Evolutionary conservation across 2,797 vertebrate species (phyloP).

Genomic region (Morelia viridis): DNA sequence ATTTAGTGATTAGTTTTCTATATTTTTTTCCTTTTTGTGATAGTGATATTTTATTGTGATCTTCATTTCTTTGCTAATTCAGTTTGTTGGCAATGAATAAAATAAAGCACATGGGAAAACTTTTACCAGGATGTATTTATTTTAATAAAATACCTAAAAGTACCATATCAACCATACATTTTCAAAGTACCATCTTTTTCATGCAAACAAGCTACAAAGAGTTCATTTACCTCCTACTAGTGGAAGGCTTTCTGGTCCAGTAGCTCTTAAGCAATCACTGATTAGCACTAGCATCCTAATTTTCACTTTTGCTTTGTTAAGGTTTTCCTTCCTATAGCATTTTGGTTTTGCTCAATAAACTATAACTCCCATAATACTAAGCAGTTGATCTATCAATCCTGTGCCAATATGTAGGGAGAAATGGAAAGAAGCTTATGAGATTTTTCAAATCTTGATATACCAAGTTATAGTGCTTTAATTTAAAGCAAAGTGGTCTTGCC

Average conservation of each 20-base stretch:
- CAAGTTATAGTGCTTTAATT: neutral
- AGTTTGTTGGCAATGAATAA: neutral
- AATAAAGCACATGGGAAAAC: neutral
- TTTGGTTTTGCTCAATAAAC: neutral
- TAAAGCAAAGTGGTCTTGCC: neutral
- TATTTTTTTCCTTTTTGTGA: neutral
- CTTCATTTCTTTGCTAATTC: neutral
- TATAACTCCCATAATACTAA: neutral
- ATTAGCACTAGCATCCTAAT: constrained; percentile 17
- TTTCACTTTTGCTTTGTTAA: neutral
- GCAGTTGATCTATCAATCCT: neutral
- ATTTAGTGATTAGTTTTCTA: neutral
- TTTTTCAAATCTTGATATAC: neutral
- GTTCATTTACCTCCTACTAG: neutral
- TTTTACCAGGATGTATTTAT: neutral
- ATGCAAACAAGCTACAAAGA: neutral
- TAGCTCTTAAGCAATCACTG: neutral
- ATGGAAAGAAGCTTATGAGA: neutral
- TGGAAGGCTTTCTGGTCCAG: neutral
- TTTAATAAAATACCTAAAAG: neutral
- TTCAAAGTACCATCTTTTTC: neutral
- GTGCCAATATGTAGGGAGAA: neutral
- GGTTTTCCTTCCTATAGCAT: neutral
- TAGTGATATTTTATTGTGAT: neutral
- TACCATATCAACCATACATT: neutral